Base-by-base conservation (phyloP, 1,140 invertebrate genomes). In the Lanistes nyassanus region DNA sequence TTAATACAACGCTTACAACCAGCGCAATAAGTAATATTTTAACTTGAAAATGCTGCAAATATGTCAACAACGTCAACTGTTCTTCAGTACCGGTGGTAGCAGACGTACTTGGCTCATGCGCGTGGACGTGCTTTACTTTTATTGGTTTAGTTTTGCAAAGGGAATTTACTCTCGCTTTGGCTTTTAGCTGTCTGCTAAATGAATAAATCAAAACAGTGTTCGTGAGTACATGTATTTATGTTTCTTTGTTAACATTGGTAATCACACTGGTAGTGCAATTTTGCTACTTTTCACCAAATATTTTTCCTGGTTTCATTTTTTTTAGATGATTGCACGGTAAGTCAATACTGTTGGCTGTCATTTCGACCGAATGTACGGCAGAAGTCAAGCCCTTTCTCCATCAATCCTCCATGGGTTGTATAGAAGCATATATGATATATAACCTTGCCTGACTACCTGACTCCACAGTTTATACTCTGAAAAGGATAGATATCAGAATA, bases 61-160 rank as follows among this genome's bases (percentile, higher is more conserved):
- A 29, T 56, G 23, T 58, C 21, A 5, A 67, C 21, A 5, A 67
- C 21, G 9, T 31, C 31, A 29, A 60, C 58, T 60, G 2, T 34
- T 1, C 23, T 9, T 13, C 11, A 1, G 23, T 29, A 26, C 26
- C 68, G 7, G 55, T 11, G n/a, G 47, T 70, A 58, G 55, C 47
- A 70, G 68, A 56, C 55, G 65, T 42, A 67, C 36, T n/a, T 36
- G n/a, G 65, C 36, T 39, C 70, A 72, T 72, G 70, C 70, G 70
- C 70, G 21, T 34, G 70, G 29, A 72, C 70, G 70, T 72, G 70
- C 70, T 56, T 37, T 56, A 13, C 31, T 31, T 19, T 72, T 34
- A 72, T 72, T 72, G 70, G 70, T 36, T 37, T 34, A 58, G 5
- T 16, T 19, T 37, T 36, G 2, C 11, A 11, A 53, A 72, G 53